Evolutionary conservation across 2,113 vertebrate species (phyloP).

Genomic region (Rutilus rutilus): DNA sequence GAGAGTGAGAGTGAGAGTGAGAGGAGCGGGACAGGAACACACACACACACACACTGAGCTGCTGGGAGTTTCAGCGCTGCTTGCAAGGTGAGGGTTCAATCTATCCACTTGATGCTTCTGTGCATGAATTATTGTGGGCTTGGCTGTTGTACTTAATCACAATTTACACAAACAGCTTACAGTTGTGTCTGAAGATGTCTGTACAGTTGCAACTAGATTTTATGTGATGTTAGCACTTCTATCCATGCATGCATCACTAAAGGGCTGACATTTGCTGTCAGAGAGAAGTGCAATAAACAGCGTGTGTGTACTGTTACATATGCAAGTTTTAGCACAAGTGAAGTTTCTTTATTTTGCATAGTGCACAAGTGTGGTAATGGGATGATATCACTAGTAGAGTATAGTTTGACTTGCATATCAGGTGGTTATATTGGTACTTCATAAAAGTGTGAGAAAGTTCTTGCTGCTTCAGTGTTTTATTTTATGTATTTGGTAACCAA

Average conservation of each 20-base stretch:
- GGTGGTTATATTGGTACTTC: no score
- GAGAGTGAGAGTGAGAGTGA: constrained; percentile 47
- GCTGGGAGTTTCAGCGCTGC: constrained; percentile 70
- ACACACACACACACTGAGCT: constrained; percentile 65
- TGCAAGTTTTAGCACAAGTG: background rate
- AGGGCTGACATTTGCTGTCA: constrained; percentile 35
- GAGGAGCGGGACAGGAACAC: constrained; percentile 53
- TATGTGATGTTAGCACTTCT: background rate
- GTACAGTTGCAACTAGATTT: background rate
- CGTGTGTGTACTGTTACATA: constrained; percentile 34
- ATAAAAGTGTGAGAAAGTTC: no score
- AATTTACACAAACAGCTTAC: background rate
- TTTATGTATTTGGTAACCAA: no score
- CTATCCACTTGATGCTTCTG: constrained; percentile 46
- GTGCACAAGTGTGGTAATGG: background rate
- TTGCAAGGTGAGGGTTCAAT: constrained; percentile 70
- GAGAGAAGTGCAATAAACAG: constrained; percentile 26
- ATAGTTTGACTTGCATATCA: no score
- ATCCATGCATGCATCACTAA: constrained; percentile 5
- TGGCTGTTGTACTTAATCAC: background rate
- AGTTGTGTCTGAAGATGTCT: background rate
- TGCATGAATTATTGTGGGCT: background rate
- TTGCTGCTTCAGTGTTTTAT: no score
- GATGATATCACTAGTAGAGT: background rate
- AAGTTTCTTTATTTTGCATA: background rate